These are phyloP conservation scores for Natrix natrix DNA, from an alignment of 2,797 vertebrate species.

Conservation along the genomic window DNA sequence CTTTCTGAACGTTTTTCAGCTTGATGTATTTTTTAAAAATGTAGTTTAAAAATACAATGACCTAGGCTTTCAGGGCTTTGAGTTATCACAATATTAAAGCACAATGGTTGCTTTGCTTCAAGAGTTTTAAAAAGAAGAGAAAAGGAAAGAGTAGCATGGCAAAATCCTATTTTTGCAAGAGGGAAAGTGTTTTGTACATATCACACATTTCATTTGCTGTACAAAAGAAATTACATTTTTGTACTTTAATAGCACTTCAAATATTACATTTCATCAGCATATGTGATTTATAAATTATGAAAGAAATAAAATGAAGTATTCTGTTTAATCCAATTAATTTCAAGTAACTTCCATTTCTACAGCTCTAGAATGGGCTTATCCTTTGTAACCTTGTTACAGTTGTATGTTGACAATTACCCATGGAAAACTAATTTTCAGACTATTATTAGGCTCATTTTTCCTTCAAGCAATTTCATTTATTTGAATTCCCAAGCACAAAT, in stretches of 20 bases:
- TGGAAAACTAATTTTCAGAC: accelerated
- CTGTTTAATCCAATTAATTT: constrained; percentile 57
- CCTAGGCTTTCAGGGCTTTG: background rate
- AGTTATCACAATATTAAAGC: background rate
- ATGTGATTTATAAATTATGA: constrained; percentile 61
- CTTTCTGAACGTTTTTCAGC: background rate
- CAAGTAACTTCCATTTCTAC: constrained; percentile 30
- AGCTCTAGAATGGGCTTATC: constrained; percentile 9
- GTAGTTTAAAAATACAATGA: background rate
- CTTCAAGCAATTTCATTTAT: background rate
- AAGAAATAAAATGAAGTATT: constrained; percentile 63
- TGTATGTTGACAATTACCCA: accelerated
- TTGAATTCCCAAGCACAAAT: constrained; percentile 1
- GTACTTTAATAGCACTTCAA: constrained; percentile 58
- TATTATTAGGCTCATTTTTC: accelerated
- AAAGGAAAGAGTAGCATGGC: constrained; percentile 53
- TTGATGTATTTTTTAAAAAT: background rate
- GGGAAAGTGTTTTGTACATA: constrained; percentile 42
- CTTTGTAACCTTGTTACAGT: background rate
- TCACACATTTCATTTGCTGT: constrained; percentile 46
- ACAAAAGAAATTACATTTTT: constrained; percentile 64
- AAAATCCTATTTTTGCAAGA: constrained; percentile 43
- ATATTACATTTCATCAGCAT: constrained; percentile 59
- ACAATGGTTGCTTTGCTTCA: background rate
- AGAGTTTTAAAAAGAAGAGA: constrained; percentile 12